Evolutionary conservation across 2,797 vertebrate species (phyloP).

Genomic region (Phalanger gymnotis): DNA sequence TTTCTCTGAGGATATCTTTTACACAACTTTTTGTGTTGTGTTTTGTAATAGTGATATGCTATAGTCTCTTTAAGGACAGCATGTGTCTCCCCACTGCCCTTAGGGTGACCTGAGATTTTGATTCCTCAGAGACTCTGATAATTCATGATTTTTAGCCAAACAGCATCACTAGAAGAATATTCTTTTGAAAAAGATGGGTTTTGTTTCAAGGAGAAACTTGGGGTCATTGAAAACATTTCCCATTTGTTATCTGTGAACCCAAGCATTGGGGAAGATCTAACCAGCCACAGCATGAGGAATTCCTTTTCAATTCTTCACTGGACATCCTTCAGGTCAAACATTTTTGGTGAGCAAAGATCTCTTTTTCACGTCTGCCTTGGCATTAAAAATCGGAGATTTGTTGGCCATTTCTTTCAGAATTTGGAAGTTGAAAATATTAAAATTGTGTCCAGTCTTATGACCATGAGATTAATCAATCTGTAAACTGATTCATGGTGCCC

Average conservation of each 20-base stretch:
- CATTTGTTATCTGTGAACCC: not conserved
- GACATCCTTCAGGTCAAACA: not conserved
- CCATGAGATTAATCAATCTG: slow-evolving; percentile 42
- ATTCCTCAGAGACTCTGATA: not conserved
- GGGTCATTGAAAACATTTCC: not conserved
- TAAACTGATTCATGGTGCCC: slow-evolving; percentile 23
- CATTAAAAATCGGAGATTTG: not conserved
- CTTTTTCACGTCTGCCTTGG: not conserved
- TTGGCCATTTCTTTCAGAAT: not conserved
- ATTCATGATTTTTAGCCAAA: not conserved
- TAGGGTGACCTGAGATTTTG: not conserved
- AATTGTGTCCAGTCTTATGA: slow-evolving; percentile 23
- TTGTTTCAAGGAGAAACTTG: not conserved
- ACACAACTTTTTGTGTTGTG: not conserved
- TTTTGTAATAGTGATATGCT: not conserved
- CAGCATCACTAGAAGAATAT: not conserved
- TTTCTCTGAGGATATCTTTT: not conserved
- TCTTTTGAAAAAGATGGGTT: not conserved
- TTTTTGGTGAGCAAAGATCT: not conserved
- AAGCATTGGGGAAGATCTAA: not conserved
- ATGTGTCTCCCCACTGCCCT: not conserved
- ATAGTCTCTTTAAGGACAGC: not conserved
- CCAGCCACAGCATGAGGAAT: not conserved
- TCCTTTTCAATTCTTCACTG: not conserved
- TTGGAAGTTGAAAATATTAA: not conserved